Conservation (phyloP, 2,113 vertebrate species). For the Cryptotis parvus region DNA sequence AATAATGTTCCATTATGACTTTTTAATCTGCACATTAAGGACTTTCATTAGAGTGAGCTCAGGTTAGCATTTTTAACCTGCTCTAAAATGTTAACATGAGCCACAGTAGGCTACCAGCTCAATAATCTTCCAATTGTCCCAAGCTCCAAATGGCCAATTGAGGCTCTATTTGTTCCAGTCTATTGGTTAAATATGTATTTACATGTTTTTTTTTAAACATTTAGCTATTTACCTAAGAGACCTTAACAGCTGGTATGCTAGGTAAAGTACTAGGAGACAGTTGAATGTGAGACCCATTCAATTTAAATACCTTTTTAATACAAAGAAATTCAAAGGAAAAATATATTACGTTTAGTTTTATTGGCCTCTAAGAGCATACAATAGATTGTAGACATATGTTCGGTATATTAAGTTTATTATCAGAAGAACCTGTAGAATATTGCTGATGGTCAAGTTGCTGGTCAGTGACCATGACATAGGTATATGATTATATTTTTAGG, state of each 20-base stretch:
- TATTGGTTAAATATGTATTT: slow-evolving; percentile 84
- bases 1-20: slow-evolving; percentile 73
- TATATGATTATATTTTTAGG: slow-evolving; percentile 21
- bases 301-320: slow-evolving; percentile 81
- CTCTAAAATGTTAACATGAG: slow-evolving; percentile 70
- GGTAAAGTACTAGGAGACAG: slow-evolving; percentile 79
- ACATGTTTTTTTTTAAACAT: slow-evolving; percentile 75
- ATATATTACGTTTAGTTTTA: slow-evolving; percentile 71
- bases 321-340: slow-evolving; percentile 75
- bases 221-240: slow-evolving; percentile 85
- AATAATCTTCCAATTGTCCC: slow-evolving; percentile 82
- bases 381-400: slow-evolving; percentile 64
- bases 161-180: slow-evolving; percentile 80
- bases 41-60: slow-evolving; percentile 73
- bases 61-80: slow-evolving; percentile 76
- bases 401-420: slow-evolving; percentile 51
- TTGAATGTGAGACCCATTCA: slow-evolving; percentile 77
- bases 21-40: slow-evolving; percentile 78
- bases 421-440: slow-evolving; percentile 47
- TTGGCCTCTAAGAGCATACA: slow-evolving; percentile 71
- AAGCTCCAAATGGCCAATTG: slow-evolving; percentile 73
- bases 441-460: neutral
- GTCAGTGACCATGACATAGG: neutral
- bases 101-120: slow-evolving; percentile 68
- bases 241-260: slow-evolving; percentile 82